Percentiles rank a stretch among this genome's conserved stretches.
Evolutionary conservation across 2,888 invertebrate species (phyloP).

Genomic region (Macrophya annulata): DNA sequence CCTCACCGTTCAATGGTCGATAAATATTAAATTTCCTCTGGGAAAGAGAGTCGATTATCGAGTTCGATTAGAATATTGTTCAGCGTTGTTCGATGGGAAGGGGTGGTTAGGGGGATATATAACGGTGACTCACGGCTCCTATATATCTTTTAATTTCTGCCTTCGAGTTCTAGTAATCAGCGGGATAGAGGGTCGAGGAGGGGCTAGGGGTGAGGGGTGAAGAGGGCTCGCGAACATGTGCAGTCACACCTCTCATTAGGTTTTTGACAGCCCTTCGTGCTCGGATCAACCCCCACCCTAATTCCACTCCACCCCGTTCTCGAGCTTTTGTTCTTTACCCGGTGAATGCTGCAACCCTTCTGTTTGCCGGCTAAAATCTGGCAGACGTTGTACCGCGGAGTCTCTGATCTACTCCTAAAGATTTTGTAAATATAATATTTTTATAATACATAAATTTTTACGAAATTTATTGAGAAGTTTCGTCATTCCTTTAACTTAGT

Average conservation of each 20-base stretch:
- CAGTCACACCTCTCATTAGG: slow-evolving; percentile 80
- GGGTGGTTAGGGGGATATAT: background rate
- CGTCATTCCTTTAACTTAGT: too few species aligned
- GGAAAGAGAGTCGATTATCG: slow-evolving; percentile 37
- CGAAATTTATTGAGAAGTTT: too few species aligned
- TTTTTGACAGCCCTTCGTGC: slow-evolving; percentile 79
- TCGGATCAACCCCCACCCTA: slow-evolving; percentile 76
- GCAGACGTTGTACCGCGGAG: background rate
- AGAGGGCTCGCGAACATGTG: slow-evolving; percentile 75
- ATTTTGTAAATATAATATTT: slow-evolving; percentile 34
- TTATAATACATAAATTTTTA: too few species aligned
- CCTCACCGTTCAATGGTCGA: slow-evolving; percentile 21
- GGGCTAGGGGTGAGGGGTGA: slow-evolving; percentile 59
- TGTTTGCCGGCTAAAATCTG: slow-evolving; percentile 45
- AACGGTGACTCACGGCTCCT: slow-evolving; percentile 65
- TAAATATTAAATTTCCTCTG: slow-evolving; percentile 32
- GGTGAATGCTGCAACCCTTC: slow-evolving; percentile 53
- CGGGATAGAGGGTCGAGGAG: slow-evolving; percentile 57
- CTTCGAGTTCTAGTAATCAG: slow-evolving; percentile 70
- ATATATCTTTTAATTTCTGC: slow-evolving; percentile 71
- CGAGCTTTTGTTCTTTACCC: slow-evolving; percentile 52
- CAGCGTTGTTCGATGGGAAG: background rate
- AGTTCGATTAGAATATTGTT: slow-evolving; percentile 41
- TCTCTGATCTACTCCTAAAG: background rate
- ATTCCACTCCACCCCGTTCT: slow-evolving; percentile 51